phyloP scores from a whole-genome alignment of 2,797 vertebrate genomes.

The Phrynocephalus forsythii region DNA sequence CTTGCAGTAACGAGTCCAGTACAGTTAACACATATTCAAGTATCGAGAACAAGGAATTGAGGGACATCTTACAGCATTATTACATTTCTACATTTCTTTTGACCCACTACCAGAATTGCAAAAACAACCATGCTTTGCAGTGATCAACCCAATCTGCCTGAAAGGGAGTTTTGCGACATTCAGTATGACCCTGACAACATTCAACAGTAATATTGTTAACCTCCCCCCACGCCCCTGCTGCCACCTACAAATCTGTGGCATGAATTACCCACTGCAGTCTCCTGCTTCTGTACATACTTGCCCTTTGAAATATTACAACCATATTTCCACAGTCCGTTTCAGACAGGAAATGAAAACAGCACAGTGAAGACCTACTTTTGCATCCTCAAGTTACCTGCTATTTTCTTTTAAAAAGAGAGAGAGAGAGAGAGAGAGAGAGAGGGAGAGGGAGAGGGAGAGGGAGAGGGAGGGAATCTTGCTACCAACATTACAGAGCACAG shows the following conservation, averaged over 20 bases:
- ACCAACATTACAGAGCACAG: not conserved
- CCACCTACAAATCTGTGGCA: not conserved
- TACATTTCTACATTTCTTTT: no score
- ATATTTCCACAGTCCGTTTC: not conserved
- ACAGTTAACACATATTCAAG: no score
- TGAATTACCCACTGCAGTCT: not conserved
- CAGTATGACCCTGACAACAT: not conserved
- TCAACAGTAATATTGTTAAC: not conserved
- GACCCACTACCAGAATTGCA: not conserved
- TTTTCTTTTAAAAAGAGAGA: no score
- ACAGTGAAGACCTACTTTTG: not conserved
- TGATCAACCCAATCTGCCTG: not conserved
- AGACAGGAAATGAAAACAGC: not conserved
- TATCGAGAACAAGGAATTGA: no score
- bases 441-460: no score
- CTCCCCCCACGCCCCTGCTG: no score
- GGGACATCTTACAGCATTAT: no score
- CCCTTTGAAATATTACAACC: not conserved
- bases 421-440: no score
- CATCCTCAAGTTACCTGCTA: not conserved
- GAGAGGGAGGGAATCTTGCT: not conserved
- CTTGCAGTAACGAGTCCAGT: no score
- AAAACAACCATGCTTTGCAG: not conserved
- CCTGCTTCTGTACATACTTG: slow-evolving; percentile 2
- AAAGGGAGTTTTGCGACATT: not conserved